Percentiles rank a stretch among this genome's conserved stretches.
phyloP scores from a whole-genome alignment of 2,888 invertebrate genomes.

The Aspidiotus rigidus region DNA sequence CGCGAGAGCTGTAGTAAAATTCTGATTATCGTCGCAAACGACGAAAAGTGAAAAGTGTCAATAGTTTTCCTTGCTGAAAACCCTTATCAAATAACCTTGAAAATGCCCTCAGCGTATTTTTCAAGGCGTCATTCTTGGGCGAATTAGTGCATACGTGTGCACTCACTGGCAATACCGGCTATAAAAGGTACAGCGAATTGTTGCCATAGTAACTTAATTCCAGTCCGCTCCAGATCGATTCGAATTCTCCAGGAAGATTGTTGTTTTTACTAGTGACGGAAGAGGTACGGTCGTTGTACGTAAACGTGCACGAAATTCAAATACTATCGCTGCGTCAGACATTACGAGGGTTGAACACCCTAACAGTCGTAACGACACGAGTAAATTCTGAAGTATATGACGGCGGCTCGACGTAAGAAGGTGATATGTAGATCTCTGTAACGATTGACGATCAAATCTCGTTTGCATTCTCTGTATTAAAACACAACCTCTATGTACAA shows the following conservation, averaged over 20 bases:
- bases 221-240: background rate
- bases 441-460: no score
- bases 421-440: no score
- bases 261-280: background rate
- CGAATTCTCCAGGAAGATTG: background rate
- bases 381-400: no score
- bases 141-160: background rate
- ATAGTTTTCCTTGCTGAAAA: no score
- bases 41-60: background rate
- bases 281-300: background rate
- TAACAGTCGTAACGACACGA: background rate
- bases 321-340: background rate
- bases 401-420: no score
- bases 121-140: background rate
- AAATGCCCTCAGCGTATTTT: conserved; percentile 2
- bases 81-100: background rate
- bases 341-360: background rate
- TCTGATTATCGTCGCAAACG: background rate
- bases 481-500: no score
- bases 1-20: background rate
- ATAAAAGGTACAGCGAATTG: background rate
- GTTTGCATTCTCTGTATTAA: no score
- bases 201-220: background rate
- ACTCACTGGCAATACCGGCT: no score
- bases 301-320: background rate